A percentile compares a stretch with the other conserved stretches of the same genome.
These are phyloP conservation scores for Apogon talboti DNA, from an alignment of 2,797 vertebrate genomes.

Conservation along the genomic window DNA sequence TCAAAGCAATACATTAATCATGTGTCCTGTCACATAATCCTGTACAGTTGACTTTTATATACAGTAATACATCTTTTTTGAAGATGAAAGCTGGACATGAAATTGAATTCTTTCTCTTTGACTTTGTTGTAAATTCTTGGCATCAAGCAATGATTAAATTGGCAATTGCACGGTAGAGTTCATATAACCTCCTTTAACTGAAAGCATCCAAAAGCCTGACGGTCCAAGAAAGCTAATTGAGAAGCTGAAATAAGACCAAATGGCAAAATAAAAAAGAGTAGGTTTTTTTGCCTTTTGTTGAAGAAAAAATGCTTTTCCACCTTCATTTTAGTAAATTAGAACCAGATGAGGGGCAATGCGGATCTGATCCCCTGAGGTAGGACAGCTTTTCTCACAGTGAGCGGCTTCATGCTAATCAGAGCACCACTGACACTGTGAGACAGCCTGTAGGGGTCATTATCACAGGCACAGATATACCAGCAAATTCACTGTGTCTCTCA, in stretches of 20 bases:
- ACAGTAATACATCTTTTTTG: constrained; percentile 62
- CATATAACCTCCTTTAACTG: constrained; percentile 51
- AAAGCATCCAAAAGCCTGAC: constrained; percentile 64
- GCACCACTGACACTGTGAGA: constrained; percentile 37
- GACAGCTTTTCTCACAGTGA: constrained; percentile 40
- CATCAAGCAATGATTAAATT: constrained; percentile 65
- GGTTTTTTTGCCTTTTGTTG: constrained; percentile 21
- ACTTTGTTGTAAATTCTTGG: constrained; percentile 69
- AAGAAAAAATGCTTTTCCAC: constrained; percentile 47
- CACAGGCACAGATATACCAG: constrained; percentile 44
- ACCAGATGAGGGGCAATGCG: constrained; percentile 84
- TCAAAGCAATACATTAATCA: constrained; percentile 66
- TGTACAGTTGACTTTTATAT: constrained; percentile 61
- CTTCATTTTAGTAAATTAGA: constrained; percentile 84
- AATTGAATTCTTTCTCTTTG: constrained; percentile 58
- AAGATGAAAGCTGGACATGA: constrained; percentile 66
- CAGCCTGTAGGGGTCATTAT: constrained; percentile 30
- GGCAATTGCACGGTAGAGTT: constrained; percentile 63
- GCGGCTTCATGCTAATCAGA: constrained; percentile 60
- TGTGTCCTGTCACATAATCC: constrained; percentile 57
- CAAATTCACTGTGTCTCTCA: constrained; percentile 40
- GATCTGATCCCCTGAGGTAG: constrained; percentile 51
- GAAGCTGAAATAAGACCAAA: constrained; percentile 57
- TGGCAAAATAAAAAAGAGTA: constrained; percentile 30
- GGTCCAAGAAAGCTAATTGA: constrained; percentile 62